Evolutionary conservation across 2,797 vertebrate species (phyloP), one percentile per base, ranked within the genome.

Genomic region (Lagodon rhomboides): DNA sequence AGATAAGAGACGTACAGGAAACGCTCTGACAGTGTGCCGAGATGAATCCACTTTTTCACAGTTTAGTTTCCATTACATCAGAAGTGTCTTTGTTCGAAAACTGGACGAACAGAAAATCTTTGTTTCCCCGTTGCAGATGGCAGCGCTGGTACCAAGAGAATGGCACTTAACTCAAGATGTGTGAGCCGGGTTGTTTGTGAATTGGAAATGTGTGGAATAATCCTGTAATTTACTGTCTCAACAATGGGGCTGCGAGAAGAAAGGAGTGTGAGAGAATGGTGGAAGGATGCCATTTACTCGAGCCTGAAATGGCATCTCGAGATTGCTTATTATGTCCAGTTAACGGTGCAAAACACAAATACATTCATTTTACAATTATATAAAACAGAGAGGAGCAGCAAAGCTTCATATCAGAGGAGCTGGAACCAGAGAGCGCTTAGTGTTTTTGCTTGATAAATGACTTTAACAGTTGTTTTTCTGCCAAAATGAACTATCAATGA

Each of bases 51-150:
- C 4, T 55, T 54, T 54, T 25, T 34, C 43, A 51, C 41, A 12
- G 20, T 23, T 27, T 4, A 17, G 8, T 43, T 59, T 75, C 4
- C 5, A 34, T 70, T 22, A 73, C 58, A 73, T 54, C 12, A 79
- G 18, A 3, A 58, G 10, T 12, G 3, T 70, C 6, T 68, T 41
- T 54, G 17, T 20, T 53, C 60, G 49, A 30, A 30, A 30, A 69
- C 20, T 12, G 64, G 56, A 77, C 50, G 47, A 47, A 77, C 12
- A 13, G 15, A 66, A 25, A 27, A 22, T 0, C 13, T 60, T 82
- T 64, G 18, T 71, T 68, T 56, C 23, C 47, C 34, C 34, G 34
- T 23, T 23, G 44, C 55, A 66, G 47, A 85, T 77, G 55, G 47
- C n/a, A 44, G 55, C 7, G 0, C 12, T 18, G 7, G 13, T 20